Conservation (phyloP, 1,140 invertebrate species). For the Octopus sinensis region DNA sequence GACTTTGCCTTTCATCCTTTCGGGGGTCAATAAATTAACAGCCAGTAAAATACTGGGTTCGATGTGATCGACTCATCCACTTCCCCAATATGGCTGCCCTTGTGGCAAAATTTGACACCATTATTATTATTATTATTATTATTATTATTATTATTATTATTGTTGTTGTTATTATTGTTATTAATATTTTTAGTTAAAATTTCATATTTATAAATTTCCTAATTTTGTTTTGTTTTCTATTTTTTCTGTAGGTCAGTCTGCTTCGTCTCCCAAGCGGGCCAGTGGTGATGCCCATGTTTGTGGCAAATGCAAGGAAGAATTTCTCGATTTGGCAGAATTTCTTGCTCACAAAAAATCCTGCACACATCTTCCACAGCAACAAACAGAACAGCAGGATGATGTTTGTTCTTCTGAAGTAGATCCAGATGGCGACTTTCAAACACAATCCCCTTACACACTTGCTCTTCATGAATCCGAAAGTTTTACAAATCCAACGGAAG, state of each 20-base stretch:
- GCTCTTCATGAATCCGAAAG: too few relatives aligned
- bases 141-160: too few relatives aligned
- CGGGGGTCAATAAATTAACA: too few relatives aligned
- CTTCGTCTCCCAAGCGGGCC: not conserved
- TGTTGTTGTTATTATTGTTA: not conserved
- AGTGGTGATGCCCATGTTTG: slow-evolving; percentile 39
- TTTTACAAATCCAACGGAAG: too few relatives aligned
- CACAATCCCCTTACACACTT: too few relatives aligned
- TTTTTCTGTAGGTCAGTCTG: slow-evolving; percentile 23
- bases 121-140: too few relatives aligned
- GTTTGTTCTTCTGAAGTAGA: not conserved
- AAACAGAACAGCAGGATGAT: slow-evolving; percentile 7
- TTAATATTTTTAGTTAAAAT: not conserved
- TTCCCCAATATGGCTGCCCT: too few relatives aligned
- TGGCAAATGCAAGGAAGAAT: slow-evolving; percentile 40
- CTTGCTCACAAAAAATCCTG: slow-evolving; percentile 39
- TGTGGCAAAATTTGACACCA: too few relatives aligned
- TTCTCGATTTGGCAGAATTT: slow-evolving; percentile 35
- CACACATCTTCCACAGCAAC: not conserved
- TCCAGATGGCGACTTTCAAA: too few relatives aligned
- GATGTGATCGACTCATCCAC: too few relatives aligned
- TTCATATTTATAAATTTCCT: not conserved
- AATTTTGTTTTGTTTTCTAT: not conserved
- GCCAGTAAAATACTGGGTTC: too few relatives aligned
- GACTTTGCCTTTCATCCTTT: too few relatives aligned